Evolutionary conservation across 2,113 vertebrate genomes (phyloP), one percentile per base, ranked within the genome.

Genomic region (Paracanthobrama guichenoti): DNA sequence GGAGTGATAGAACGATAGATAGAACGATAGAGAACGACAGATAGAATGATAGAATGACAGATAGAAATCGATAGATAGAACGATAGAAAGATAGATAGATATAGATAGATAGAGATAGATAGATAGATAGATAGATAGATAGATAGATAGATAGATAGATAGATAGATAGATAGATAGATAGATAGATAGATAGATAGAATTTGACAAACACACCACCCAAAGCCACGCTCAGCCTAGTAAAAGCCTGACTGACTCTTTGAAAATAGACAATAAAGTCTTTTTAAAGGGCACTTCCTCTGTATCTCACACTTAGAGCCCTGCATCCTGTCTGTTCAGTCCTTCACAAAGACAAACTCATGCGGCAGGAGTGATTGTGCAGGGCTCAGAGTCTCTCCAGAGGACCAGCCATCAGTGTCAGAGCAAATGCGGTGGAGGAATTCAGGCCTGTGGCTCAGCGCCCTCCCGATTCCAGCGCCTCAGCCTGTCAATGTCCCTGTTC

Each of bases 401-500:
- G 85, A 86, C 84, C 75, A 78, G 86, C 86, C 62, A 85, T 90
- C 87, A 86, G 83, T 50, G 86, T 83, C 79, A 81, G 28, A 60
- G 62, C 60, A 77, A 86, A 62, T 59, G 85, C 59, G 75, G 59
- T 66, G 48, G 80, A 83, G 84, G 64, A 66, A 46, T 87, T 89
- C 89, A 92, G 92, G 75, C 83, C 88, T 87, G 79, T 5, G 87
- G 84, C 55, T 48, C 79, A 83, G 26, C 84, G 39, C 31, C 55
- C 74, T 28, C 44, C 31, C 31, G 14, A 20, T 59, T 53, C 24
- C 44, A 69, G 42, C 22, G 26, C 22, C 60, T 67, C 79, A 14
- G 88, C 80, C 46, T 86, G 87, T 91, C 85, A 89, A 85, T 76
- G 48, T 24, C 60, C 77, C 88, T 82, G 78, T 86, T 89, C 86